Evolutionary conservation across 1,140 invertebrate species (phyloP), one percentile per base, ranked within the genome.

Genomic region (Bursaphelenchus mucronatus): DNA sequence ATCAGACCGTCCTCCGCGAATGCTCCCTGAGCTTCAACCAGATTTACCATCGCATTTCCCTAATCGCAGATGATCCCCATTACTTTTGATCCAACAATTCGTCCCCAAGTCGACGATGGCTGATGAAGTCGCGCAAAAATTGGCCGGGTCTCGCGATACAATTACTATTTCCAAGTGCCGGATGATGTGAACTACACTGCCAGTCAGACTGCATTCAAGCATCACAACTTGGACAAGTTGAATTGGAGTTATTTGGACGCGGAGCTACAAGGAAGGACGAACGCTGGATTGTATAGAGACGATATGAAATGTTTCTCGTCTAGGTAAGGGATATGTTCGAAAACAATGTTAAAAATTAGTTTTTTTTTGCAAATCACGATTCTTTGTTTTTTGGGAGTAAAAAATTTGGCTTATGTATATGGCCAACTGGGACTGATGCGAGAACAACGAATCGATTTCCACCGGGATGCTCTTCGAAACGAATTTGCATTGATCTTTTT

Each of bases 11-110:
- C n/a, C 47, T 46, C 21, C 43, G 45, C 15, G 70, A 76, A 41
- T 50, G 56, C 51, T 78, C 40, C 30, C 50, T 75, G 3, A 72
- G 72, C 11, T 75, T 71, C 56, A 71, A 96, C 83, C 91, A 92
- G 83, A 89, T 94, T 76, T 89, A 70, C 86, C 88, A 13, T 86
- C 80, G 85, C 13, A 72, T 68, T 64, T n/a, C 70, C 57, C 50
- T 71, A 17, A 58, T 67, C 41, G 46, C 41, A 9, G 65, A 61
- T 47, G 62, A 46, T 49, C 54, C 49, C 10, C 54, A 56, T 0
- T 73, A 19, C 40, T 50, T 66, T 51, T 58, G 19, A 72, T 68
- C 19, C 68, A 68, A 67, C 67, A 72, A 39, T 75, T 66, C 56
- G 44, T 52, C 8, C 73, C 67, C 21, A 76, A 78, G 51, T 44